Base-by-base conservation (phyloP, 1,140 invertebrate genomes). In the Tribolium castaneum region DNA sequence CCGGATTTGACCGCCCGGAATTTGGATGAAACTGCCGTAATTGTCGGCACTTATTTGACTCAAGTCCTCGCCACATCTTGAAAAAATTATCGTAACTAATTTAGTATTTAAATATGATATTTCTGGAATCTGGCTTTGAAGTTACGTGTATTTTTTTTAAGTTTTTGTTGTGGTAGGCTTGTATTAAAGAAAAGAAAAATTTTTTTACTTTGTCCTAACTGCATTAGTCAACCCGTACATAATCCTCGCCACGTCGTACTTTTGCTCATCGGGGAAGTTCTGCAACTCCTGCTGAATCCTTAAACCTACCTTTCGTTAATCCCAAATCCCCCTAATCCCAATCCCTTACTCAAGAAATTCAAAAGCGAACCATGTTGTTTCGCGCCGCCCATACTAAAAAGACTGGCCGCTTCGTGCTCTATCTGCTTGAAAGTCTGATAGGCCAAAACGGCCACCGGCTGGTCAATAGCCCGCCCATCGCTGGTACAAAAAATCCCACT, bases 261-360 rank as follows among this genome's bases (percentile, higher is more conserved):
- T 87, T 85, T 92, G 89, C 77, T 92, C 90, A 84, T 92, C 91
- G 1, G 91, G 91, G 84, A 92, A 92, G 82, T 91, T 91, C 78
- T 90, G 88, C 7, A 92, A 81, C 82, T 92, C 91, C 82, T 92
- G 91, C 80, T 92, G 90, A 75, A 93, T 92, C 78, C 91, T 87
- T 30, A 92, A 76, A 74, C 88, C 90, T 79, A 92, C 86, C 30
- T 35, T 6, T 25, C 1, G 25, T 59, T 59, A 59, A 79, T 92
- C 92, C 83, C 7, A 35, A 66, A 35, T 35, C 49, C 22, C 19
- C 22, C 52, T 5, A 6, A 12, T 39, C 34, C 66, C 6, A 35
- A 6, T 54, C 7, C 6, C 49, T 76, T 85, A 50, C 89, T 89
- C 66, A 93, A 86, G 80, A 92, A 93, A 84, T 90, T 91, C 51